Conservation (phyloP, 2,888 invertebrate genomes). For the Nomada fucata region DNA sequence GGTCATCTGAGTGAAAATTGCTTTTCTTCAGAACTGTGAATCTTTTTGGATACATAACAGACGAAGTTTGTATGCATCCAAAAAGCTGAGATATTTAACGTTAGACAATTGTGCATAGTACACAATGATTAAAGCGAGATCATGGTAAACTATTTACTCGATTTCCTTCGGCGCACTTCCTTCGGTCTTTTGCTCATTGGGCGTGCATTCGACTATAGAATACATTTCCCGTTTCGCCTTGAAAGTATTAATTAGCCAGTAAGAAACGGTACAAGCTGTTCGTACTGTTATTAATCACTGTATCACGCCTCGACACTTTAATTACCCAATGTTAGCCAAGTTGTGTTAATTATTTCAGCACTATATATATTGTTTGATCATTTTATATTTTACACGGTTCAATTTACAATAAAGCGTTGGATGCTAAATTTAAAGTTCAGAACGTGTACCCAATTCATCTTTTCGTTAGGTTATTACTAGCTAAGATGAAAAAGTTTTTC, state of each 20-base stretch:
- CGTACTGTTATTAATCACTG: neutral
- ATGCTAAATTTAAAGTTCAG: too few species aligned
- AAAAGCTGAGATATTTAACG: neutral
- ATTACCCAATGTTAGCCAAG: neutral
- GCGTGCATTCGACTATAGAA: slow-evolving; percentile 9
- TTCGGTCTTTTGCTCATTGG: slow-evolving; percentile 6
- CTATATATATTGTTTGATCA: too few species aligned
- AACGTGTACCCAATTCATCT: too few species aligned
- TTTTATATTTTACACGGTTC: too few species aligned
- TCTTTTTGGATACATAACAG: too few species aligned
- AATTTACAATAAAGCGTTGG: too few species aligned
- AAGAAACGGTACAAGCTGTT: slow-evolving; percentile 30
- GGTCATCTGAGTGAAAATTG: too few species aligned
- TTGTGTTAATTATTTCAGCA: neutral
- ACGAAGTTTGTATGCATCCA: neutral
- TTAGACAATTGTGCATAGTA: neutral
- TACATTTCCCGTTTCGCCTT: slow-evolving; percentile 41
- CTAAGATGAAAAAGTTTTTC: too few species aligned
- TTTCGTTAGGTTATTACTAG: too few species aligned
- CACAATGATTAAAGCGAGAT: neutral
- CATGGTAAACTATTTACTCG: slow-evolving; percentile 11
- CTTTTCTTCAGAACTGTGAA: too few species aligned
- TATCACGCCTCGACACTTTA: neutral
- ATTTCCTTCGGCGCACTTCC: slow-evolving; percentile 13
- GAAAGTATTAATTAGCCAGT: slow-evolving; percentile 27